Evolutionary conservation across 2,797 vertebrate species (phyloP), one percentile per base, ranked within the genome.

Genomic region (Ctenopoma kingsleyae): DNA sequence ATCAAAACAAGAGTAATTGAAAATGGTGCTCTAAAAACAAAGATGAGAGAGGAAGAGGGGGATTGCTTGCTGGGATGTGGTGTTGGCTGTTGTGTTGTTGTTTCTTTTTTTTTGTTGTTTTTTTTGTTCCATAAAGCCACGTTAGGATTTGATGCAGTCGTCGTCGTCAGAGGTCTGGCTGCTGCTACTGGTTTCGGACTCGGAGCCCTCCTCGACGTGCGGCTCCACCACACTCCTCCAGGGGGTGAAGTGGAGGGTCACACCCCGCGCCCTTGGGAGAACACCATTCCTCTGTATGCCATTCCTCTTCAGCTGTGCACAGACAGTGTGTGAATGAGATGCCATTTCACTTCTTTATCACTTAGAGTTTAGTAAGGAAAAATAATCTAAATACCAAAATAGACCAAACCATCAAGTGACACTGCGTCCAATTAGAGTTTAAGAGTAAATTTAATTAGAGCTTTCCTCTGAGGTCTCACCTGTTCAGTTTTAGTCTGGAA

Each of bases 401-500:
- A 19, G 30, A 32, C 7, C 9, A 12, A 27, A 20, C 8, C 8
- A 19, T 2, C 1, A 11, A 19, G 9, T 1, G 2, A 13, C 2
- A 2, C 5, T 6, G 5, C 0, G 12, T 15, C 11, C 9, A 19
- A 8, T 49, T 30, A 25, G 19, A 41, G 8, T 44, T n/a, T 43
- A 23, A n/a, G 23, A 16, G 15, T 20, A 0, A 15, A 19, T 36
- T 19, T 36, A 25, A 13, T 19, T 13, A 22, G 2, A 0, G 12
- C 11, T 19, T 53, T n/a, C 27, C 38, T 44, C 36, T 4, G 30
- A 32, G 20, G 13, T 3, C 86, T 56, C 91, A 99, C 98, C 96
- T 98, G 96, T 86, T 99, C 97, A 25, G 97, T 98, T 94, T 98
- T 99, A 89, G 96, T 95, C 81, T 98, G 96, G 91, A 99, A 99